Evolutionary conservation across 2,888 invertebrate species (phyloP), one percentile per base, ranked within the genome.

Genomic region (Sarcophaga rosellei): DNA sequence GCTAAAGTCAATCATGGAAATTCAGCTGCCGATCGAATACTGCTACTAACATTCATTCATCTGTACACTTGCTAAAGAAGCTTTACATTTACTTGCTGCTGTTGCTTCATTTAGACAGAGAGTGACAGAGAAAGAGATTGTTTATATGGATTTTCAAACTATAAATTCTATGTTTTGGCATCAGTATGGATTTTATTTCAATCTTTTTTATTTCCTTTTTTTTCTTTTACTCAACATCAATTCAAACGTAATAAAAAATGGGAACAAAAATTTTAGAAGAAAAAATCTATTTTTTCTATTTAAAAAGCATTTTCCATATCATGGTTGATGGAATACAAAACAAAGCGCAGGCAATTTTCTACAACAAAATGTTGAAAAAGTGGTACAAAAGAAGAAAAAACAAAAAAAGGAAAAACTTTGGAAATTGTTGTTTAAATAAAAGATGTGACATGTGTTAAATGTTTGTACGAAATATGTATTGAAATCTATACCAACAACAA

Each of bases 401-500:
- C 12, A 45, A 20, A 62, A 35, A 35, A 10, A 69, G n/a, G 73
- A 17, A 44, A 79, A 63, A 65, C n/a, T 63, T 62, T 45, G 21
- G 63, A 61, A 63, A 76, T 83, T 86, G 68, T 80, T 86, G 76
- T 80, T 79, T 76, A 72, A 86, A 82, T 82, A 82, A 80, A 82
- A 86, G 61, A 82, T 82, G 86, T 82, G 86, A 83, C 86, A 85
- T 78, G 76, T 86, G 82, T 85, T 79, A 70, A 81, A 70, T 81
- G 65, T 65, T 59, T 81, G 76, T 81, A 65, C 35, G 25, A 17
- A 57, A 76, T 47, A 70, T 57, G 65, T 65, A 76, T 70, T 70
- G 63, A 81, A 70, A 76, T 70, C 17, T 77, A 44, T 75, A 75
- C 21, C 35, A 65, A 72, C 61, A 73, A 80, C 15, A 76, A 53